These are phyloP conservation scores for Cryptotermes secundus DNA, from an alignment of 1,140 invertebrate genomes.

Conservation along the genomic window DNA sequence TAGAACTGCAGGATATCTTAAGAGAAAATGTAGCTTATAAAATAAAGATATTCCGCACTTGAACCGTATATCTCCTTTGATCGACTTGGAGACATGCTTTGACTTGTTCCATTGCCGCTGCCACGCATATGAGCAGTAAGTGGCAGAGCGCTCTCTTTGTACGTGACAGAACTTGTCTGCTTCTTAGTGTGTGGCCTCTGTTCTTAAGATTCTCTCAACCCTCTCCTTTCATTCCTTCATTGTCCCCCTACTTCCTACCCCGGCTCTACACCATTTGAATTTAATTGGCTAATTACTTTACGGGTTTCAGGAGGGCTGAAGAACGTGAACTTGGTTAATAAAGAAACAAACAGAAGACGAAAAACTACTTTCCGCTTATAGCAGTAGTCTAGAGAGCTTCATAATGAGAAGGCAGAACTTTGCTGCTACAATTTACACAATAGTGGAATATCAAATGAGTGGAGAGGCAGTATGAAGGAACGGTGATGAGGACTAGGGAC, in stretches of 20 bases:
- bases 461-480: not conserved
- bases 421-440: conserved; percentile 13
- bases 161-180: not conserved
- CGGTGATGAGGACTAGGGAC: not conserved
- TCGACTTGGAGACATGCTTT: no score
- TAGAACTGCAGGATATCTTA: no score
- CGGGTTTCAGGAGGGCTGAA: not conserved
- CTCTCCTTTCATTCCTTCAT: not conserved
- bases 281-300: conserved; percentile 5
- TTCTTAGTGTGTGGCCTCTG: not conserved
- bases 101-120: no score
- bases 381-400: not conserved
- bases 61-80: no score
- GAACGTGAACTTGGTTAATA: conserved; percentile 8
- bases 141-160: no score
- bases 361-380: not conserved
- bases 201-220: not conserved
- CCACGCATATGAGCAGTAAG: no score
- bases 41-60: no score
- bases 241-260: not conserved
- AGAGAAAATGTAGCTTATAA: no score
- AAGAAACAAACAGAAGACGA: not conserved
- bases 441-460: conserved; percentile 7
- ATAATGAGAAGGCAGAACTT: conserved; percentile 8
- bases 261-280: not conserved